phyloP scores from a whole-genome alignment of 1,140 invertebrate genomes.

The Diuraphis noxia region DNA sequence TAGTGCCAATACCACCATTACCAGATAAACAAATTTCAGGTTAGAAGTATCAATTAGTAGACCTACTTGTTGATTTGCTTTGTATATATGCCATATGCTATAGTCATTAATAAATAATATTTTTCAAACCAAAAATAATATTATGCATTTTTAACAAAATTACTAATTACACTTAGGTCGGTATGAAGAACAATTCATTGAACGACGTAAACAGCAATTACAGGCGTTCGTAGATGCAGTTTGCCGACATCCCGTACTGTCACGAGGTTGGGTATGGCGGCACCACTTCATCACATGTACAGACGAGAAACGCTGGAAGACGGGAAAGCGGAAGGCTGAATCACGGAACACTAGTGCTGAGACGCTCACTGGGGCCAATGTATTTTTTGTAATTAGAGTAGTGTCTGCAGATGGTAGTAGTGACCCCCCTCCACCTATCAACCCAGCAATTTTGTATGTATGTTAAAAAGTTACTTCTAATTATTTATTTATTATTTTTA shows the following conservation, averaged over 20 bases:
- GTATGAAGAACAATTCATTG: constrained; percentile 96
- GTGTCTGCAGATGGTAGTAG: constrained; percentile 67
- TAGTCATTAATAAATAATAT: not conserved
- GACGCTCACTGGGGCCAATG: constrained; percentile 85
- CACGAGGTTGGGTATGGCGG: constrained; percentile 87
- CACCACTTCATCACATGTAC: constrained; percentile 96
- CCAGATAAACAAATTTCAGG: constrained; percentile 97
- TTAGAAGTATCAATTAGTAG: constrained; percentile 13
- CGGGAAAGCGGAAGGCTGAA: constrained; percentile 92
- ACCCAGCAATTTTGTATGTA: constrained; percentile 58
- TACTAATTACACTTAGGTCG: constrained; percentile 63
- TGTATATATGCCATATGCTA: not conserved
- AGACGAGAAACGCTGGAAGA: constrained; percentile 97
- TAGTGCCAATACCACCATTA: constrained; percentile 92
- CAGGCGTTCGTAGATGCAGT: constrained; percentile 97
- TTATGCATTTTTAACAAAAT: not conserved
- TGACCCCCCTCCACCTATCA: constrained; percentile 65
- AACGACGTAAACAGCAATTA: constrained; percentile 86
- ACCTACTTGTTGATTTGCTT: too few species aligned
- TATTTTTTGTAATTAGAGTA: constrained; percentile 85
- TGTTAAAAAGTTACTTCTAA: not conserved
- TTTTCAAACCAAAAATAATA: not conserved
- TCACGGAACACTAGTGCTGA: constrained; percentile 67
- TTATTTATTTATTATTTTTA: not conserved
- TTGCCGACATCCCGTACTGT: constrained; percentile 91